Evolutionary conservation across 2,888 invertebrate genomes (phyloP), one percentile per base, ranked within the genome.

Genomic region (Phyto melanocephala): DNA sequence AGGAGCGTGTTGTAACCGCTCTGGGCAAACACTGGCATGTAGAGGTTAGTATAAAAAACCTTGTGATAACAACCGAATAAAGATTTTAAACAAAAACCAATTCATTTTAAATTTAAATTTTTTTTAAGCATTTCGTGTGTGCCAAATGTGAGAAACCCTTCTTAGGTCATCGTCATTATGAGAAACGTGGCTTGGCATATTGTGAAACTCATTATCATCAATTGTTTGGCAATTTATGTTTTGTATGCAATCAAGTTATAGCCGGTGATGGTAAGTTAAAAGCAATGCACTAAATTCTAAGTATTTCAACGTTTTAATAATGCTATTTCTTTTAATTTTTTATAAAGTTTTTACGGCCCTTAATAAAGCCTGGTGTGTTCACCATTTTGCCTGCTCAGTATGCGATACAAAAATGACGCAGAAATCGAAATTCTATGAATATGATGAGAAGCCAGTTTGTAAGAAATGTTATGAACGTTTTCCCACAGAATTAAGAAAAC

Each of bases 61-160:
- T 8, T 6, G 22, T 47, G 47, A 58, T 47, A 58, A 45, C 5
- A 17, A 17, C 6, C 7, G 17, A 45, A 8, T 10, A 47, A 8
- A 47, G 8, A 20, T 10, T 28, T 20, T 13, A 2, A 37, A 50
- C 11, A 17, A 35, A 28, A 28, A 28, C 28, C 8, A 10, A 63
- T 50, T 60, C 77, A 17, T 17, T 42, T 62, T 62, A 35, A 7
- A 35, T 42, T 5, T 37, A n/a, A n/a, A n/a, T n/a, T 28, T 63
- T n/a, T 70, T 40, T 93, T 6, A 91, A 97, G 95, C 99, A 99
- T 92, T 99, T 99, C 91, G 99, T 99, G 1, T 99, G 99, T 92
- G 99, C 99, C 85, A 99, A 99, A 92, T 99, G 99, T 91, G 99
- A 99, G 92, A 99, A 99, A 91, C 99, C 99, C 0, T 99, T 99